Percentiles rank a stretch among this genome's conserved stretches.
phyloP scores from a whole-genome alignment of 2,888 invertebrate genomes.

The Isotomurus palustris region DNA sequence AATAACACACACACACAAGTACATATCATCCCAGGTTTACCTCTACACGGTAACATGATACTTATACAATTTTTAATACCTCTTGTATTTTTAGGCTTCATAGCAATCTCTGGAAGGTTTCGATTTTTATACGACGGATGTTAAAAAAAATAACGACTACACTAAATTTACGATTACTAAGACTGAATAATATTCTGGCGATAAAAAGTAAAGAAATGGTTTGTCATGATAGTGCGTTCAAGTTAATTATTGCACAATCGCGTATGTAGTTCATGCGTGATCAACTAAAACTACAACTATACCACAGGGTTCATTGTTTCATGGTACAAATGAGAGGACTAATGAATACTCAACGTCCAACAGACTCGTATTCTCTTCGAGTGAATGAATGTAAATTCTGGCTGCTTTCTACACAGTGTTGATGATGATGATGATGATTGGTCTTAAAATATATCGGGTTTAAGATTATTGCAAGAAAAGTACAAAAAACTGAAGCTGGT shows the following conservation, averaged over 20 bases:
- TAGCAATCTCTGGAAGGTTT: constrained; percentile 3
- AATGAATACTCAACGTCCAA: too few species aligned
- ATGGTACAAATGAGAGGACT: neutral
- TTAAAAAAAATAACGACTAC: neutral
- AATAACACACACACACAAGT: neutral
- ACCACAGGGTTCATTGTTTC: constrained; percentile 11
- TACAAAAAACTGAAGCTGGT: neutral
- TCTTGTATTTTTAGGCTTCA: too few species aligned
- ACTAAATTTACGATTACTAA: neutral
- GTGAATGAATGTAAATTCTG: too few species aligned
- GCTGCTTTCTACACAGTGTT: too few species aligned
- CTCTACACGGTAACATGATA: too few species aligned
- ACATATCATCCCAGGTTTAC: neutral
- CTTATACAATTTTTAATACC: too few species aligned
- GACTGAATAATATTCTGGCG: neutral
- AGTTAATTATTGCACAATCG: constrained; percentile 14
- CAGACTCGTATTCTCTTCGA: too few species aligned
- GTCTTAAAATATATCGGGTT: too few species aligned
- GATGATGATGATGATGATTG: too few species aligned
- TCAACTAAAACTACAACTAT: constrained; percentile 5
- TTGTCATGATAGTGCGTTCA: constrained; percentile 13
- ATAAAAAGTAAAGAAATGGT: neutral
- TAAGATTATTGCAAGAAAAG: neutral
- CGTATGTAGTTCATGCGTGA: neutral
- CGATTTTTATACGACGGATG: neutral